Evolutionary conservation across 2,888 invertebrate species (phyloP).

Genomic region (Neoscelio sp.): DNA sequence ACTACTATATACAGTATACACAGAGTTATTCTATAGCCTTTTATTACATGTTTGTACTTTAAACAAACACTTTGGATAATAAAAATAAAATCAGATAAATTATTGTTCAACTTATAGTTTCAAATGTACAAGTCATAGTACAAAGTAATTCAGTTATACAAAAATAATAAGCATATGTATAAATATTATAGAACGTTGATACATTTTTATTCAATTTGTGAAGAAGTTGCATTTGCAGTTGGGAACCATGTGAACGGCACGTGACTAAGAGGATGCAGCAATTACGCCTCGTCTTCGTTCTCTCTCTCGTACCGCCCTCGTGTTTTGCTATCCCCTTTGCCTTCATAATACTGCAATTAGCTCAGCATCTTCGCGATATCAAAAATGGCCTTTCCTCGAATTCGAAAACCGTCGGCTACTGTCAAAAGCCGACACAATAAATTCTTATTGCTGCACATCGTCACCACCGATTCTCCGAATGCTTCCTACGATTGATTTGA

Average conservation of each 20-base stretch:
- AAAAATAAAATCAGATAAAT: too few relatives aligned
- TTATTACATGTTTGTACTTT: too few relatives aligned
- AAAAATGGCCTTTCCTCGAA: conserved; percentile 81
- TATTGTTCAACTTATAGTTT: too few relatives aligned
- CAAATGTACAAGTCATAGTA: too few relatives aligned
- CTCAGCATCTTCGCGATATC: conserved; percentile 76
- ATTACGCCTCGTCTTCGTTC: conserved; percentile 78
- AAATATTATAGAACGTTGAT: conserved; percentile 33
- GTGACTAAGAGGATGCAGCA: conserved; percentile 80
- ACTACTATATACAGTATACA: background rate
- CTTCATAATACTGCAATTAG: conserved; percentile 78
- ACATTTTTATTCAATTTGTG: conserved; percentile 53
- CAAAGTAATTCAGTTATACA: background rate
- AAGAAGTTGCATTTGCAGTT: conserved; percentile 72
- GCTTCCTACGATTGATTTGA: conserved; percentile 55
- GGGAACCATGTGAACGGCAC: conserved; percentile 80
- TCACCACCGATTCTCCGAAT: conserved; percentile 54
- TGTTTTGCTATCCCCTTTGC: conserved; percentile 69
- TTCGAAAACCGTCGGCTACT: conserved; percentile 76
- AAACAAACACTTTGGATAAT: too few relatives aligned
- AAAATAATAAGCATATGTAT: conserved; percentile 30
- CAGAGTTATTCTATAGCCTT: too few relatives aligned
- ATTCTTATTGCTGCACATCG: conserved; percentile 78
- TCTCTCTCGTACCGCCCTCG: conserved; percentile 69
- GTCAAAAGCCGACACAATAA: conserved; percentile 81